Base-by-base conservation (phyloP, 2,888 invertebrate genomes). In the Chesias legatella region DNA sequence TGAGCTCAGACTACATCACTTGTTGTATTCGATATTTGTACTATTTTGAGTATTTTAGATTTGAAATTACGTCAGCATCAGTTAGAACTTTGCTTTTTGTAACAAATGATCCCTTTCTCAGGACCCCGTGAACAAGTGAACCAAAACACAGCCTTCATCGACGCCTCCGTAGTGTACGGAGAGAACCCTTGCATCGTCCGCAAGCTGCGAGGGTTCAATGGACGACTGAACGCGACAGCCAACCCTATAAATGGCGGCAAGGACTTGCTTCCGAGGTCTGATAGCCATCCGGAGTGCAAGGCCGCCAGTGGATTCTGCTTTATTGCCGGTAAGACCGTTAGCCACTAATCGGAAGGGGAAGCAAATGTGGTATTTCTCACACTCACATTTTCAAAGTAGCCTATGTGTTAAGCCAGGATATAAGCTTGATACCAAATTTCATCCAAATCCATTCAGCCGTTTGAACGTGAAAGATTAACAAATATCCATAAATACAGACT, bases 111-210 rank as follows among this genome's bases (percentile, higher is more conserved):
- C 9, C 1, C 7, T 23, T 21, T 13, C 35, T 4, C 63, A 90
- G 94, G 97, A 6, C 94, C 96, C 0, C 91, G 98, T 43, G 97
- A 98, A 61, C 98, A 98, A 85, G 93, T 97, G 8, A 98, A 98
- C 75, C 96, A 97, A 70, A 97, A 97, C 68, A 95, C 97, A 0
- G 95, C 95, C 0, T 98, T 93, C 78, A 85, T 98, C 36, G 97
- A 97, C 65, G 94, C 89, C 0, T 97, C 97, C 0, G 94, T 94
- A 50, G 88, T 98, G 11, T 98, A 98, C 66, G 98, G 98, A 0
- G 96, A 97, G 67, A 95, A 96, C 62, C 90, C 90, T 1, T 98
- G 98, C 67, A 91, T 95, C 21, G 91, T 93, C 0, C 90, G 92
- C 25, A 90, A 92, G 36, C 85, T 98, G 13, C 91, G 96, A 30